Base-by-base conservation (phyloP, 2,113 vertebrate genomes). In the Cephalopterus ornatus region DNA sequence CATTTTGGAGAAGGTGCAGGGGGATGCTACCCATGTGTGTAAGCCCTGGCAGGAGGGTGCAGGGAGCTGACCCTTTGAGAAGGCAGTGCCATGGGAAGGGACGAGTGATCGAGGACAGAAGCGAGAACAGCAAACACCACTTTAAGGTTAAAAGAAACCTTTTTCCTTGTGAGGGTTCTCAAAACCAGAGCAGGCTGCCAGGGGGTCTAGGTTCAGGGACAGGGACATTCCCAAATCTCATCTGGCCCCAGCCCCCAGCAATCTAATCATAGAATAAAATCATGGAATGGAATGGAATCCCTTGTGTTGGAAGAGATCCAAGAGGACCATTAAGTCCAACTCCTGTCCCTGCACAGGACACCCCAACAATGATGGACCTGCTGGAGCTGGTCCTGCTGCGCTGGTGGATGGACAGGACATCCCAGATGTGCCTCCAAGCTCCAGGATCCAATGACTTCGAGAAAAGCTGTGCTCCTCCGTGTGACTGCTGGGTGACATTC, bases 371-470 rank as follows among this genome's bases (percentile, higher is more conserved):
- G 1, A 35, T 9, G 33, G 44, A 86, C 32, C 33, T 23, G 33
- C 26, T 33, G 70, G 30, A 82, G 49, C 59, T 59, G 44, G 35
- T 17, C 33, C 44, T 74, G 44, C 72, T 50, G 17, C 23, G 52
- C 55, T 42, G 30, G 23, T 41, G 41, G 23, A 10, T 14, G 11
- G 24, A 46, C 21, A 12, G 16, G 37, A 12, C 52, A 27, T 14
- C 32, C 58, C 47, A 53, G 39, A 68, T 32, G 2, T 24, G 37
- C 11, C 20, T 37, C 72, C 85, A 66, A 30, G 62, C 27, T 56
- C 56, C 30, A 39, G 0, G 0, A 30, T 13, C 35, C 2, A 7
- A 5, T 18, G 47, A 41, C 33, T 33, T 5, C 7, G 33, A 59
- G 53, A 46, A 41, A 62, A 88, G 35, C 35, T 28, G 46, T 30